These are phyloP conservation scores for Aegypius monachus DNA, from an alignment of 2,113 vertebrate genomes.

Conservation along the genomic window DNA sequence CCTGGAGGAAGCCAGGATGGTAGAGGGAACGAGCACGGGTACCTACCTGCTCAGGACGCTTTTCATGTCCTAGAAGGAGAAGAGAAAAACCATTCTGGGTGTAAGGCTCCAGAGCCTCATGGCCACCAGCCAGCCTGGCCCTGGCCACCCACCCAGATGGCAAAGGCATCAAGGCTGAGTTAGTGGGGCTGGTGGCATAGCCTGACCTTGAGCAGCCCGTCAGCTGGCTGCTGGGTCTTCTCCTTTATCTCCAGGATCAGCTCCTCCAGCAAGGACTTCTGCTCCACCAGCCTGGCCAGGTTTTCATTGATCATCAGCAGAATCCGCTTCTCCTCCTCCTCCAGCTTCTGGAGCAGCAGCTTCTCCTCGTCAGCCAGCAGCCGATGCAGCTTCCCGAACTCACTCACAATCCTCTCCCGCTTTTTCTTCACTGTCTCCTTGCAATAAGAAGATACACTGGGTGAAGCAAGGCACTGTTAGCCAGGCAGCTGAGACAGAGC, in stretches of 20 bases:
- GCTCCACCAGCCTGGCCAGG: neutral
- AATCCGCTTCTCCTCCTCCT: conserved; percentile 50
- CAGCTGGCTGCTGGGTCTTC: conserved; percentile 1
- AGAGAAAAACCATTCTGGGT: neutral
- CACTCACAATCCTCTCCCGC: conserved; percentile 15
- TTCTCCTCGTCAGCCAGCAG: conserved; percentile 46
- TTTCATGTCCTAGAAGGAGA: conserved; percentile 44
- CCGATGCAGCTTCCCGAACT: conserved; percentile 54
- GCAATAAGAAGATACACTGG: neutral
- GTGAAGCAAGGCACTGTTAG: neutral
- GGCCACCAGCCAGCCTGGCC: neutral
- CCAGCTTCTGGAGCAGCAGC: conserved; percentile 50
- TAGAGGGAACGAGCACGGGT: neutral
- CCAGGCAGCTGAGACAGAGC: neutral
- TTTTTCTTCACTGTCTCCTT: conserved; percentile 50
- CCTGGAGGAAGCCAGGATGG: neutral
- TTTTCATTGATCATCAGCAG: conserved; percentile 46
- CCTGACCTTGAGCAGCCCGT: conserved; percentile 43
- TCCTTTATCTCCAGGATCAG: conserved; percentile 44
- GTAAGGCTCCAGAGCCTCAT: neutral
- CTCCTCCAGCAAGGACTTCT: conserved; percentile 24
- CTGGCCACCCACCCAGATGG: neutral
- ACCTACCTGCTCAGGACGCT: conserved; percentile 31
- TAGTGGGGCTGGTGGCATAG: neutral
- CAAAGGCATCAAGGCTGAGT: neutral